Conservation (phyloP, 2,797 vertebrate genomes). For the Limosa lapponica region DNA sequence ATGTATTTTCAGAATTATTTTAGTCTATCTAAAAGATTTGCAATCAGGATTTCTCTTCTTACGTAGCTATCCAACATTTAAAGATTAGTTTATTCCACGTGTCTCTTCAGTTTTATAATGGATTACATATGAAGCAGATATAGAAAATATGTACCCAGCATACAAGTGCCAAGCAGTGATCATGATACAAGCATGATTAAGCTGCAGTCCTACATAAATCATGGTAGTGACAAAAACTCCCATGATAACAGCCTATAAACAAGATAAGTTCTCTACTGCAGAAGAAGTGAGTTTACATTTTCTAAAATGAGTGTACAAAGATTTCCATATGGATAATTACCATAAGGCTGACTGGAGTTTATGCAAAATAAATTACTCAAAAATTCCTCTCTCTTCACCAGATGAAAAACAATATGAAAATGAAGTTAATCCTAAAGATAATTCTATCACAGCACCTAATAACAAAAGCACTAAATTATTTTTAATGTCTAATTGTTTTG, state of each 20-base stretch:
- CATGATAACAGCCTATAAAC: neutral
- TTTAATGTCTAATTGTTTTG: neutral
- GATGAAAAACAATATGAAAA: neutral
- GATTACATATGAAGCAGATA: neutral
- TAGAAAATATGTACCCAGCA: neutral
- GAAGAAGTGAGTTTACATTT: neutral
- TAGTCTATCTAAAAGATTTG: neutral
- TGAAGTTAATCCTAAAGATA: neutral
- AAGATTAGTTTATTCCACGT: neutral
- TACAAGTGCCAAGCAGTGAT: neutral
- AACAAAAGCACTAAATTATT: neutral
- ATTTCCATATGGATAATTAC: constrained; percentile 3
- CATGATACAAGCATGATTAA: neutral
- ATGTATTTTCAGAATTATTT: neutral
- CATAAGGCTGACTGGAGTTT: neutral
- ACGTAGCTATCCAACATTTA: fast-evolving
- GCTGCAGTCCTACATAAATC: neutral
- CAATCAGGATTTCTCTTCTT: neutral
- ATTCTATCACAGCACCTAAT: neutral
- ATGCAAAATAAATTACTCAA: constrained; percentile 19
- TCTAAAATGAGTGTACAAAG: neutral
- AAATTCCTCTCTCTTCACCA: neutral
- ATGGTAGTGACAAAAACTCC: neutral
- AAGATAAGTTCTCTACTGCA: neutral
- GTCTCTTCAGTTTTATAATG: neutral